Conservation (phyloP, 2,888 invertebrate species). For the Gandaritis pyraliata region DNA sequence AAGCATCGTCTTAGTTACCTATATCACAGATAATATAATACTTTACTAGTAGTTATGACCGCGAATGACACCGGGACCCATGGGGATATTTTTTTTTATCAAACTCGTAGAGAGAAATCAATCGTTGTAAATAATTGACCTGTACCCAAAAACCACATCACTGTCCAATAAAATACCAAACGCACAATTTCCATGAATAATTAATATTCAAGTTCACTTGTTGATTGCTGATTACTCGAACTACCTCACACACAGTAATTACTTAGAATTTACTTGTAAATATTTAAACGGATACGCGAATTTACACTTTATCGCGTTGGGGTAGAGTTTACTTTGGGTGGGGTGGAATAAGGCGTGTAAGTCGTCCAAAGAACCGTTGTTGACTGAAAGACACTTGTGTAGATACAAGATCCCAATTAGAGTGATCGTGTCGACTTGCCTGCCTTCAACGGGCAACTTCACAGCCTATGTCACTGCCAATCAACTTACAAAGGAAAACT, state of each 20-base stretch:
- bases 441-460: constrained; percentile 35
- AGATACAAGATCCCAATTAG: constrained; percentile 46
- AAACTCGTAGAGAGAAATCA: too few relatives aligned
- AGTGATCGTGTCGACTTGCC: constrained; percentile 41
- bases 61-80: too few relatives aligned
- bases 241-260: constrained; percentile 38
- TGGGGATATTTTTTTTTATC: too few relatives aligned
- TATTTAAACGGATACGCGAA: constrained; percentile 23
- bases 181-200: constrained; percentile 28
- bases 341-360: constrained; percentile 34
- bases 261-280: constrained; percentile 29
- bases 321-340: constrained; percentile 23
- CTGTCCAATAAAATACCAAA: constrained; percentile 28
- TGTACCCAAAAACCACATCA: constrained; percentile 23
- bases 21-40: too few relatives aligned
- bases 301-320: constrained; percentile 22
- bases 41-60: too few relatives aligned
- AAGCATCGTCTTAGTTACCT: too few relatives aligned
- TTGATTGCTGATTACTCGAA: constrained; percentile 32
- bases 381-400: constrained; percentile 43
- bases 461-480: constrained; percentile 19
- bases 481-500: neutral
- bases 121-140: neutral
- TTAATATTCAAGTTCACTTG: constrained; percentile 34
- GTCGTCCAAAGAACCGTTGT: constrained; percentile 37